Percentiles rank a stretch among this genome's conserved stretches.
Conservation (phyloP, 2,888 invertebrate species). For the Holacanthella duospinosa region DNA sequence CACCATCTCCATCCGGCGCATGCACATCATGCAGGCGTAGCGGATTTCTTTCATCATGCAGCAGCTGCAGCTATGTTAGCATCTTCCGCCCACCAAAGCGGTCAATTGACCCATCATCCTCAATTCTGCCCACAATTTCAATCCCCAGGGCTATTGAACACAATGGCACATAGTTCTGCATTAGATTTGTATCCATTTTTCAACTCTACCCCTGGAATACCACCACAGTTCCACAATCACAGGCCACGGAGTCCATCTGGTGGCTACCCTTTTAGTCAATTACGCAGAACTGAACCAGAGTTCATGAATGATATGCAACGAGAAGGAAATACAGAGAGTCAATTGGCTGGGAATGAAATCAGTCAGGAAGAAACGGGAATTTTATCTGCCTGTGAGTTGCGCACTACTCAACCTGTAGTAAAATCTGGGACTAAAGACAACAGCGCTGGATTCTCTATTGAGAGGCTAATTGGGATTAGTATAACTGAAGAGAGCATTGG, state of each 20-base stretch:
- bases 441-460: slow-evolving; percentile 27
- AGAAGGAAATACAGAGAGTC: background rate
- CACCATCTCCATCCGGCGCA: slow-evolving; percentile 24
- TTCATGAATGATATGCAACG: background rate
- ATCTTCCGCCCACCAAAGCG: slow-evolving; percentile 16
- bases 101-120: slow-evolving; percentile 20
- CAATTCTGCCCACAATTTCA: slow-evolving; percentile 30
- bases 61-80: slow-evolving; percentile 24
- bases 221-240: slow-evolving; percentile 5
- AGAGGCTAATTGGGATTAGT: slow-evolving; percentile 29
- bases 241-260: slow-evolving; percentile 1
- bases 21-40: slow-evolving; percentile 18
- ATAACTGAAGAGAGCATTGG: slow-evolving; percentile 11
- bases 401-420: background rate
- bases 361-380: background rate
- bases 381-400: background rate
- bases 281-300: background rate
- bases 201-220: slow-evolving; percentile 16
- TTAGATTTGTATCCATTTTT: slow-evolving; percentile 33
- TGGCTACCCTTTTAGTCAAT: too few relatives aligned
- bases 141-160: slow-evolving; percentile 15
- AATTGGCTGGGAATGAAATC: slow-evolving; percentile 10
- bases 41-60: slow-evolving; percentile 34
- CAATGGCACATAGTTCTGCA: slow-evolving; percentile 14
- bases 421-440: background rate